Conservation (phyloP, 2,113 vertebrate species). For the Gavia stellata region DNA sequence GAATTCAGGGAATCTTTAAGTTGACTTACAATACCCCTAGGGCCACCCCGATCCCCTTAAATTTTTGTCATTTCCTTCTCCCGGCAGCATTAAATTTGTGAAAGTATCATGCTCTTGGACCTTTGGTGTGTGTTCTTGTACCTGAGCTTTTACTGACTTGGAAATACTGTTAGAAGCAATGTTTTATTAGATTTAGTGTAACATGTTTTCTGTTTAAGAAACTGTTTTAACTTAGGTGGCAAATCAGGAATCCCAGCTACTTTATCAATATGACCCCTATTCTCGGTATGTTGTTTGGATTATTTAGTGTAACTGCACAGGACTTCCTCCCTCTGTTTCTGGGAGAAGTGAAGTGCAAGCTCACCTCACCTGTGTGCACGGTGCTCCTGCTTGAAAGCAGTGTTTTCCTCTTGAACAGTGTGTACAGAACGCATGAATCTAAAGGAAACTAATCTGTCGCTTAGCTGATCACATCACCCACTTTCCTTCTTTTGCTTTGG, state of each 20-base stretch:
- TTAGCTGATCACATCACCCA: neutral
- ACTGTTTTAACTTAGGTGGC: neutral
- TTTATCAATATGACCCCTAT: neutral
- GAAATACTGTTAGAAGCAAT: neutral
- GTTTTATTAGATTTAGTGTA: neutral
- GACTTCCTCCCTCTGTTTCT: neutral
- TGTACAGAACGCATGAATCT: neutral
- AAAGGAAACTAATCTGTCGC: neutral
- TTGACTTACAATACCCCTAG: neutral
- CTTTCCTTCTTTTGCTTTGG: neutral
- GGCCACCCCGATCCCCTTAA: neutral
- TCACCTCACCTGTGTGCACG: accelerated
- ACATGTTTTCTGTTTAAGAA: neutral
- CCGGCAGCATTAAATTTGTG: neutral
- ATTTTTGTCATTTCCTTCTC: neutral
- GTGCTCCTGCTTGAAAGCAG: neutral
- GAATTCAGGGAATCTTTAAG: neutral
- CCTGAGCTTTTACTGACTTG: neutral
- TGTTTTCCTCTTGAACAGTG: neutral
- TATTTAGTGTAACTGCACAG: neutral
- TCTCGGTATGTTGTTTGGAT: neutral
- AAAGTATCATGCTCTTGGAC: neutral
- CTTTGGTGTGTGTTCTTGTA: neutral
- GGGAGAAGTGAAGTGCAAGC: neutral
- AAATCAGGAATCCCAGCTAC: neutral